These are phyloP conservation scores for Axinella damicornis DNA, from an alignment of 37 sponge, comb jelly and placozoan species.

Conservation along the genomic window DNA sequence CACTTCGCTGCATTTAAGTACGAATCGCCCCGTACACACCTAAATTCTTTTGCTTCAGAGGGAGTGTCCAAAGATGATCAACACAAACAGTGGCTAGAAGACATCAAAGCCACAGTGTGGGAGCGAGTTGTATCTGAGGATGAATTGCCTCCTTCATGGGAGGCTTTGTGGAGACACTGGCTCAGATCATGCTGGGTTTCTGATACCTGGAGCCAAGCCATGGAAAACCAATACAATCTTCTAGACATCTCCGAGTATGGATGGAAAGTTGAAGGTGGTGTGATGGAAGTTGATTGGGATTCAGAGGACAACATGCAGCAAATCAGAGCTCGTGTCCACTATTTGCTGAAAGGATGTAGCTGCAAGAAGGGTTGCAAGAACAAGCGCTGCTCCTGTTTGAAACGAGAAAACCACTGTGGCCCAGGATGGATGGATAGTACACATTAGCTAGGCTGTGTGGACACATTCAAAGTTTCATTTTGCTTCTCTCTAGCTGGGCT, in stretches of 20 bases:
- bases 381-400: background rate
- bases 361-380: conserved; percentile 5
- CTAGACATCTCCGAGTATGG: background rate
- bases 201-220: background rate
- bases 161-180: conserved; percentile 9
- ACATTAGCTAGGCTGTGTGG: too few relatives aligned
- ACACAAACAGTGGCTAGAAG: conserved; percentile 1
- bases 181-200: conserved; percentile 8
- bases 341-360: background rate
- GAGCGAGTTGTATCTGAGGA: background rate
- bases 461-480: too few relatives aligned
- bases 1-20: background rate
- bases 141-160: background rate
- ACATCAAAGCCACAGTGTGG: background rate
- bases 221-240: too few relatives aligned
- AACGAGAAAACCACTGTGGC: background rate
- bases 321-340: background rate
- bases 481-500: too few relatives aligned
- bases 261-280: background rate
- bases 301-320: background rate
- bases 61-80: background rate
- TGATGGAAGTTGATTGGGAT: conserved; percentile 5
- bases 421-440: too few relatives aligned
- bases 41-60: background rate
- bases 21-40: background rate